phyloP scores from a whole-genome alignment of 2,888 invertebrate genomes.

The Agrotis clavis region DNA sequence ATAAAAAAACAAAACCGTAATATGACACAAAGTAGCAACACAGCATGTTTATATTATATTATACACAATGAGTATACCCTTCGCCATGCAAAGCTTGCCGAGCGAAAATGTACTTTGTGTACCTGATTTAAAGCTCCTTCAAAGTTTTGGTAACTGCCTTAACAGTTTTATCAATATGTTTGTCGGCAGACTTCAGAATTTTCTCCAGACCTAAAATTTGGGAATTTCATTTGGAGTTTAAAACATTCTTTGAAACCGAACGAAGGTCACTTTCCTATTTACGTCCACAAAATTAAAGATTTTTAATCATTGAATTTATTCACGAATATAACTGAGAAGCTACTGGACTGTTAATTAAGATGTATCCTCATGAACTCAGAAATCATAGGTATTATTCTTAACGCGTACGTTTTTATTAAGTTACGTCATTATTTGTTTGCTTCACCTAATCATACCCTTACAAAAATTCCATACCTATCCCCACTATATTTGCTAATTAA shows the following conservation, averaged over 20 bases:
- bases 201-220: slow-evolving; percentile 76
- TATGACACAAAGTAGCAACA: slow-evolving; percentile 56
- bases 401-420: neutral
- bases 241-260: neutral
- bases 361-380: neutral
- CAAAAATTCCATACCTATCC: slow-evolving; percentile 1
- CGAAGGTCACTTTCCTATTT: neutral
- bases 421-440: neutral
- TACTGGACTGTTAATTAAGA: neutral
- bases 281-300: neutral
- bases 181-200: slow-evolving; percentile 79
- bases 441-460: neutral
- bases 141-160: slow-evolving; percentile 79
- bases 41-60: slow-evolving; percentile 33
- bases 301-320: no score
- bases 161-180: slow-evolving; percentile 81
- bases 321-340: neutral
- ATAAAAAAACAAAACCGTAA: slow-evolving; percentile 8
- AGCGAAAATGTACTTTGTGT: slow-evolving; percentile 63
- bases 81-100: slow-evolving; percentile 76
- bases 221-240: slow-evolving; percentile 37
- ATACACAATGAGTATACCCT: slow-evolving; percentile 45
- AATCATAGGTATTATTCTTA: neutral
- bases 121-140: slow-evolving; percentile 78
- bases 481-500: slow-evolving; percentile 20